Percentiles rank a stretch among this genome's conserved stretches.
These are phyloP conservation scores for Brienomyrus longianalis DNA, from an alignment of 2,113 vertebrate species.

Conservation along the genomic window DNA sequence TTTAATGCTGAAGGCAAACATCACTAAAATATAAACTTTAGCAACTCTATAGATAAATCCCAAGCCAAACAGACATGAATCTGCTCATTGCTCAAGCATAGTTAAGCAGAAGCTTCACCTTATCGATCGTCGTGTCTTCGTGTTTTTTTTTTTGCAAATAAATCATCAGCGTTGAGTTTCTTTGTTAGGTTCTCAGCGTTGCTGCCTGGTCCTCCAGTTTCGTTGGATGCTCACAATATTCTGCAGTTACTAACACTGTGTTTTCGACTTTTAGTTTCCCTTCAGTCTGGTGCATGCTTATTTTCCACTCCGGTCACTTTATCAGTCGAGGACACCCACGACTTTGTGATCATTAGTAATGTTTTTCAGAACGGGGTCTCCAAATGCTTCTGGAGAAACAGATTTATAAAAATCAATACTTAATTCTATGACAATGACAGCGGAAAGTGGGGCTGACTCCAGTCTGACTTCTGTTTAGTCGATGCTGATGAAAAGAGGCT, in stretches of 20 bases:
- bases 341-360: slow-evolving; percentile 25
- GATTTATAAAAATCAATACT: slow-evolving; percentile 41
- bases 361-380: slow-evolving; percentile 20
- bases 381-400: slow-evolving; percentile 15
- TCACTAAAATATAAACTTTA: not conserved
- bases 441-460: slow-evolving; percentile 12
- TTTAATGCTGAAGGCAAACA: not conserved
- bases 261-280: not conserved
- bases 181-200: not conserved
- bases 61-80: not conserved
- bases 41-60: not conserved
- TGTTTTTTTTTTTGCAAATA: not conserved
- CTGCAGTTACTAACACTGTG: not conserved
- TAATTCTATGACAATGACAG: slow-evolving; percentile 31
- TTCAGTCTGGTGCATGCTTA: not conserved
- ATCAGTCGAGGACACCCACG: slow-evolving; percentile 9
- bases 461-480: slow-evolving; percentile 24
- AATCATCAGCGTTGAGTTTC: not conserved
- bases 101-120: not conserved
- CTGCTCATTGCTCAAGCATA: not conserved
- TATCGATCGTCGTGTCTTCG: not conserved
- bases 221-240: not conserved
- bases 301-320: not conserved
- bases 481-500: slow-evolving; percentile 35
- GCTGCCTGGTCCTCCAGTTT: not conserved